phyloP scores from a whole-genome alignment of 2,888 invertebrate species.

The Luperina testacea region DNA sequence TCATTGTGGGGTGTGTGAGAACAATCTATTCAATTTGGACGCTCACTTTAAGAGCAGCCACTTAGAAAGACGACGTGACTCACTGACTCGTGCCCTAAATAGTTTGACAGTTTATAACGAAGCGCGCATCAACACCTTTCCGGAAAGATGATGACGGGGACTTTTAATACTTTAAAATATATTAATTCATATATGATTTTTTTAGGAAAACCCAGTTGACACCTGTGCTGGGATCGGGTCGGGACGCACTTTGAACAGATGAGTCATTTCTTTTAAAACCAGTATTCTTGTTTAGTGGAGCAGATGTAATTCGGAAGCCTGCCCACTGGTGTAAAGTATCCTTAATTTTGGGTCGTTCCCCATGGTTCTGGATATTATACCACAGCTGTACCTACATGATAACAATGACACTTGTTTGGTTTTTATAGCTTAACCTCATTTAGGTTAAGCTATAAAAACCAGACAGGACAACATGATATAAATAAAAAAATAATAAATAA shows the following conservation, averaged over 20 bases:
- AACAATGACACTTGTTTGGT: neutral
- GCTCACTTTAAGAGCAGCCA: constrained; percentile 39
- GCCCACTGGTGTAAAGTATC: neutral
- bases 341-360: neutral
- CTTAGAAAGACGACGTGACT: constrained; percentile 53
- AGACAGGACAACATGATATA: neutral
- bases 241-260: constrained; percentile 22
- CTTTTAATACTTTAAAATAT: constrained; percentile 33
- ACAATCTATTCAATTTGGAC: constrained; percentile 59
- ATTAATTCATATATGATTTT: constrained; percentile 13
- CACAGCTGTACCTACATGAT: neutral
- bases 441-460: too few species aligned
- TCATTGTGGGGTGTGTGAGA: constrained; percentile 41
- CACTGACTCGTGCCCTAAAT: constrained; percentile 58
- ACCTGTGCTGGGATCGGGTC: neutral
- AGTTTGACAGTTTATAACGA: constrained; percentile 49
- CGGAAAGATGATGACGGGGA: constrained; percentile 37
- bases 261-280: constrained; percentile 40
- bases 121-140: constrained; percentile 39
- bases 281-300: neutral
- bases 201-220: constrained; percentile 37
- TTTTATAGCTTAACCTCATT: neutral
- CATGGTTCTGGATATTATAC: too few species aligned
- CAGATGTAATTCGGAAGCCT: neutral
- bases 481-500: too few species aligned